A percentile compares a stretch with the other conserved stretches of the same genome.
These are phyloP conservation scores for Stegostoma tigrinum DNA, from an alignment of 2,113 vertebrate genomes.

Conservation along the genomic window DNA sequence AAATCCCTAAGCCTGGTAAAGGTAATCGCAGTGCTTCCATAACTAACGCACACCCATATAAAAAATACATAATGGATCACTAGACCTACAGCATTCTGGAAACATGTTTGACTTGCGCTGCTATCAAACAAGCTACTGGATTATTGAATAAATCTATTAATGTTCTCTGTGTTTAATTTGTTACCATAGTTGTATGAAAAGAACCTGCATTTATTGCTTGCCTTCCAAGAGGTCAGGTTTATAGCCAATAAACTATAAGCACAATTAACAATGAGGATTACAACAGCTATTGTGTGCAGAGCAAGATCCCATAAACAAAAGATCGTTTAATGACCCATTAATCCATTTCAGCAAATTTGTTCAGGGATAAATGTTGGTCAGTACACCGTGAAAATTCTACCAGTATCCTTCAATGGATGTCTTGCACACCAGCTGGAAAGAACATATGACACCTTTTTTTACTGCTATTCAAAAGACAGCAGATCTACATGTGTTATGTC, in stretches of 20 bases:
- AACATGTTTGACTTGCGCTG: not conserved
- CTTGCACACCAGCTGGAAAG: not conserved
- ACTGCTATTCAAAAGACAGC: not conserved
- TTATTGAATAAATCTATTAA: not conserved
- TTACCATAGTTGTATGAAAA: not conserved
- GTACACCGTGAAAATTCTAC: not conserved
- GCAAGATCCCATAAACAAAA: not conserved
- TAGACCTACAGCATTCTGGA: not conserved
- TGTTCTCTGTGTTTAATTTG: not conserved
- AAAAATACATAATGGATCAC: not conserved
- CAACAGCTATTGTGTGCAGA: not conserved
- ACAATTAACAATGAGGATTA: not conserved
- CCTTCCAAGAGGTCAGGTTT: not conserved
- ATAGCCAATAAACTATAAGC: not conserved
- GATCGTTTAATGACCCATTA: not conserved
- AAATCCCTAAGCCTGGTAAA: not conserved
- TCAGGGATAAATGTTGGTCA: not conserved
- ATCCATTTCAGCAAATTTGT: not conserved
- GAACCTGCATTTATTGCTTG: not conserved
- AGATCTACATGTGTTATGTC: no score
- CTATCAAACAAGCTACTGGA: not conserved
- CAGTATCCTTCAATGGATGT: not conserved
- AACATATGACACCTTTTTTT: not conserved
- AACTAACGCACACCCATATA: not conserved
- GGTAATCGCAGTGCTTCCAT: not conserved